Percentiles rank a stretch among this genome's conserved stretches.
phyloP scores from a whole-genome alignment of 2,113 vertebrate species.

The Malurus elegans region DNA sequence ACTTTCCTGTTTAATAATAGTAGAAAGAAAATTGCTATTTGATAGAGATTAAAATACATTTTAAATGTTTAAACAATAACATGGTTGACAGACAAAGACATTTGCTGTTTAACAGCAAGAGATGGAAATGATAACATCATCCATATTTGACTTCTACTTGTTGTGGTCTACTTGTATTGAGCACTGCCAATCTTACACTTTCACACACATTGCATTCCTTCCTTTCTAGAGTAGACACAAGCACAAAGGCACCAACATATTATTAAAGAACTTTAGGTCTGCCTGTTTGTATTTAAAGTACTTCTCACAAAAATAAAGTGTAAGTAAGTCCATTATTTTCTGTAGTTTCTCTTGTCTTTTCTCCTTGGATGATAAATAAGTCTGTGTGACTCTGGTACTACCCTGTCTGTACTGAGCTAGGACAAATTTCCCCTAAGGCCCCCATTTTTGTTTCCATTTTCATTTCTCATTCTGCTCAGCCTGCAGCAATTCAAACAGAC shows the following conservation, averaged over 20 bases:
- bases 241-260: not conserved
- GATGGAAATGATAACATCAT: not conserved
- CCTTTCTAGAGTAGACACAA: not conserved
- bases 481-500: conserved; percentile 43
- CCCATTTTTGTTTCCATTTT: not conserved
- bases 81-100: not conserved
- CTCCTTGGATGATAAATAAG: conserved; percentile 2
- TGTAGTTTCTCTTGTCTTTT: not conserved
- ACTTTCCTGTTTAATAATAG: not conserved
- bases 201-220: not conserved
- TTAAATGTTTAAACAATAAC: not conserved
- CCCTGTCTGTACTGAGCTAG: conserved; percentile 11
- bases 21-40: not conserved
- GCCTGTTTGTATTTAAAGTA: not conserved
- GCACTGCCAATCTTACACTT: not conserved
- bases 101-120: not conserved
- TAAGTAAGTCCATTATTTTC: not conserved
- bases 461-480: conserved; percentile 57
- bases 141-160: not conserved
- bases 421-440: conserved; percentile 50
- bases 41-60: not conserved
- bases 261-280: not conserved
- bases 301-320: conserved; percentile 1
- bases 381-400: not conserved
- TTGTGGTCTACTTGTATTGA: not conserved